phyloP scores from a whole-genome alignment of 2,888 invertebrate genomes.

The Cynaeus angustus region DNA sequence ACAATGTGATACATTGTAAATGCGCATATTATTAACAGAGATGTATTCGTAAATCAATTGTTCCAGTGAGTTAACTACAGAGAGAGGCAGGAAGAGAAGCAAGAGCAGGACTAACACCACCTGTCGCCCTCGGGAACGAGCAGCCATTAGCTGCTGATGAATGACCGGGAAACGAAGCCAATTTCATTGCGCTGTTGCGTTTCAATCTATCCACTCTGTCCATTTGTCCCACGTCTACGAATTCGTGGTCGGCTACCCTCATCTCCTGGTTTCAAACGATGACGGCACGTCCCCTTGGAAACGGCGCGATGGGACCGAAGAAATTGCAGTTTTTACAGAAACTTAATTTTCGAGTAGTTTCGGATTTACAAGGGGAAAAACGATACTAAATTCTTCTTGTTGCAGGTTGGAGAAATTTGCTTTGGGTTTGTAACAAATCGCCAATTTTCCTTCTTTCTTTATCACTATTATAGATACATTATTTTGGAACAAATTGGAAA shows the following conservation, averaged over 20 bases:
- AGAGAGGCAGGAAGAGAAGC: constrained; percentile 26
- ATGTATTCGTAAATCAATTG: constrained; percentile 27
- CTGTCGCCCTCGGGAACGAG: constrained; percentile 66
- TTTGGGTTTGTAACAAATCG: too few species aligned
- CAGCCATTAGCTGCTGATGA: constrained; percentile 69
- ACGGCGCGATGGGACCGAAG: background rate
- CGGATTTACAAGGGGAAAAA: background rate
- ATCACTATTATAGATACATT: too few species aligned
- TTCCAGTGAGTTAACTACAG: constrained; percentile 15
- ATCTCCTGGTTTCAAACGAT: constrained; percentile 39
- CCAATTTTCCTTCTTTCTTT: background rate
- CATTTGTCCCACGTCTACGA: constrained; percentile 52
- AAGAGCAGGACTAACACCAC: constrained; percentile 40
- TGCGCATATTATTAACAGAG: background rate
- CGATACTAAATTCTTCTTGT: background rate
- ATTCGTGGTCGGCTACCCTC: constrained; percentile 50
- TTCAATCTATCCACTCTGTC: constrained; percentile 53
- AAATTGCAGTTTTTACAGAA: constrained; percentile 1
- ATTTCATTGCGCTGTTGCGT: constrained; percentile 62
- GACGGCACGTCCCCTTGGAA: constrained; percentile 22
- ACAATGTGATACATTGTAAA: constrained; percentile 1
- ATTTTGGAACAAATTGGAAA: too few species aligned
- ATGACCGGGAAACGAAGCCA: constrained; percentile 69
- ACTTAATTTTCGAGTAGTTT: constrained; percentile 1
- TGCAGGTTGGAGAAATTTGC: too few species aligned